Evolutionary conservation across 2,113 vertebrate genomes (phyloP), one percentile per base, ranked within the genome.

Genomic region (Mola mola): DNA sequence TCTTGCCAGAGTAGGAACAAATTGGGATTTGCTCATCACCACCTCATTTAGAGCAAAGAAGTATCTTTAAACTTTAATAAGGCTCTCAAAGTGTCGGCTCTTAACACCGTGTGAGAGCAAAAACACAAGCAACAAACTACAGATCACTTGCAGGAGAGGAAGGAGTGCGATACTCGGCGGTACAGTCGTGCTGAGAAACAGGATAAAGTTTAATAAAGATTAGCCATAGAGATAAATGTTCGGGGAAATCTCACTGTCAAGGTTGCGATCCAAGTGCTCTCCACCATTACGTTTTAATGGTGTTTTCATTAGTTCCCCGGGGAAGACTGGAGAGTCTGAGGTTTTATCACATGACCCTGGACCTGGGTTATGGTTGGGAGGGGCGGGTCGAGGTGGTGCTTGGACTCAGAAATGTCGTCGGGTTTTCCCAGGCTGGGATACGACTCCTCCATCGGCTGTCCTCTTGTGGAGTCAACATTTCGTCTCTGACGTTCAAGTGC

Each of bases 351-450:
- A 66, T 75, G 75, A 71, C 42, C 21, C 8, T 20, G 28, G 55
- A 79, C 79, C 66, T 51, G 60, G 40, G 31, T 20, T 48, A 37
- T 43, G 26, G n/a, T 60, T 22, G 26, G 12, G 8, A 13, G 28
- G 46, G n/a, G 17, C 13, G 6, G 46, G 2, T 25, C 0, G 36
- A 17, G 47, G 25, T 28, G 42, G 28, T 5, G 22, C n/a, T 26
- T 26, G 21, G 26, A 4, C 29, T 11, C 1, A 29, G 57, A 76
- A 15, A 83, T 61, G 3, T 72, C 21, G 31, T 46, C n/a, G 20
- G 56, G n/a, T 61, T 85, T 88, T 89, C 86, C 80, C 76, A 88
- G 76, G 53, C 66, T 52, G 25, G 9, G 37, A 37, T 8, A n/a
- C 3, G 15, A 50, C 42, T 29, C 28, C 9, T 9, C 28, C n/a